Evolutionary conservation across 2,113 vertebrate species (phyloP).

Genomic region (Semnornis frantzii): DNA sequence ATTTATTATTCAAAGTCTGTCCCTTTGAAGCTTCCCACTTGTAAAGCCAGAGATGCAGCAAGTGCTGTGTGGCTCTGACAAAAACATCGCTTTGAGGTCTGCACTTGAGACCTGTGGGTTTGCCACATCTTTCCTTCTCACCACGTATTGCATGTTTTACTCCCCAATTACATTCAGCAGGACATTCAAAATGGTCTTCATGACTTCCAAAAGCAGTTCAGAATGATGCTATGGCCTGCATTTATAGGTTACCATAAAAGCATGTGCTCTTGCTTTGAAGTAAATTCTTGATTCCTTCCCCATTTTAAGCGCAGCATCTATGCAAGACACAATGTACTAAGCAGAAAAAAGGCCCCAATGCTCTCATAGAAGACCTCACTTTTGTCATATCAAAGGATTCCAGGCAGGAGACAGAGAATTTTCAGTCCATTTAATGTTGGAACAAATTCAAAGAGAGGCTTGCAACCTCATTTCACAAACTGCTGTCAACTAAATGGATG

Average conservation of each 20-base stretch:
- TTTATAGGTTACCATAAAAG: background rate
- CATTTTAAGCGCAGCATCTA: background rate
- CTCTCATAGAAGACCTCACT: background rate
- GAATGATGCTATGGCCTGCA: background rate
- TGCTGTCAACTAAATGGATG: background rate
- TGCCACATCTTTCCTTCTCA: background rate
- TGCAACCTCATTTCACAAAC: background rate
- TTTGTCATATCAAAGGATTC: background rate
- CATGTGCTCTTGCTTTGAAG: background rate
- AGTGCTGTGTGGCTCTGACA: background rate
- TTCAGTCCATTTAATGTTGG: background rate
- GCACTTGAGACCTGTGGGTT: background rate
- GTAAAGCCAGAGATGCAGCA: background rate
- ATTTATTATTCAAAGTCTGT: background rate
- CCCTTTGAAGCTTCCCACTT: conserved; percentile 1
- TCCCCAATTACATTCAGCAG: background rate
- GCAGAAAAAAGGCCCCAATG: background rate
- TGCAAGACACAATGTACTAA: background rate
- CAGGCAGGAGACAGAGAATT: background rate
- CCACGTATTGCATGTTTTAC: background rate
- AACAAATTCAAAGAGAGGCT: background rate
- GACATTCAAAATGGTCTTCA: background rate
- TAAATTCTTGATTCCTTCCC: background rate
- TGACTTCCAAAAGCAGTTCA: background rate
- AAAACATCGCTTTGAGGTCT: background rate